Base-by-base conservation (phyloP, 2,113 vertebrate genomes). In the Sander lucioperca region DNA sequence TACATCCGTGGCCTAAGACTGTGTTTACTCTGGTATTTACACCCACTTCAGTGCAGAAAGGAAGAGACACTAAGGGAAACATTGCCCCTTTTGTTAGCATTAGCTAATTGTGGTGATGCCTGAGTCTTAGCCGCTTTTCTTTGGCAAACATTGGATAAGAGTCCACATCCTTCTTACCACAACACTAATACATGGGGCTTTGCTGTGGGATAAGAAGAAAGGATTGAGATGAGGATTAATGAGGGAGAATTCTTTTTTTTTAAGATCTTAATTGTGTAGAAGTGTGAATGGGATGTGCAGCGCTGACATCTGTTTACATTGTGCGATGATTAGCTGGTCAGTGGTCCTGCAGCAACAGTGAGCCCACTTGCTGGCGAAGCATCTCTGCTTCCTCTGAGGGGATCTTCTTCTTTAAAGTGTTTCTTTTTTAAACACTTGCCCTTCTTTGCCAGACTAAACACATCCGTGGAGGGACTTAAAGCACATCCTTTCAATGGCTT, bases 131-230 rank as follows among this genome's bases (percentile, higher is more conserved):
- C 86, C 23, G 90, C 91, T 93, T 95, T 95, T 93, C 93, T 94
- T 84, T 86, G 82, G 93, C 90, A 95, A 94, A 95, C 94, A 94
- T 80, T 80, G 93, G 93, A 94, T 95, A 94, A 94, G 92, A 94
- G 94, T 94, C 90, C 91, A 93, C 86, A 94, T 95, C 93, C 95
- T 82, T 89, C 94, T 95, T 93, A 95, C 86, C 92, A 93, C 89
- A 47, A 77, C 88, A 73, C 85, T 95, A 94, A 95, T 94, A 88
- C 94, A 88, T 36, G 74, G 21, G 74, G 94, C 93, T 95, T 94
- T 94, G 82, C 85, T 73, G 75, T n/a, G 62, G 93, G 93, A 95
- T 94, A 86, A 95, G 89, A 74, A 92, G 71, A 89, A 86, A 80
- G 92, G 91, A 93, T 91, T 94, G 91, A 82, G 81, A 88, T 88